Percentiles rank a stretch among this genome's conserved stretches.
Evolutionary conservation across 2,888 invertebrate genomes (phyloP).

Genomic region (Microchrysa polita): DNA sequence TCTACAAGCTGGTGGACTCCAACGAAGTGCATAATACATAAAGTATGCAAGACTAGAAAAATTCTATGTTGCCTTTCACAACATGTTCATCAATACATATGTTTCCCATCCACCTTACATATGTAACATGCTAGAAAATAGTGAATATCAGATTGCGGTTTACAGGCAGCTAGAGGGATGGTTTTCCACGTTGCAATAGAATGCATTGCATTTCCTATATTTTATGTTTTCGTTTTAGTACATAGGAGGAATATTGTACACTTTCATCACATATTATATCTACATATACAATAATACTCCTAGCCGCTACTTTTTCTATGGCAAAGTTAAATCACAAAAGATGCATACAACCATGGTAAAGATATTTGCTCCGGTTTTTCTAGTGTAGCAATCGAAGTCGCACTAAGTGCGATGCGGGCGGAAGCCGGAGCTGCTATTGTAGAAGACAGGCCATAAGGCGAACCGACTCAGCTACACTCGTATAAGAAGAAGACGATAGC

Average conservation of each 20-base stretch:
- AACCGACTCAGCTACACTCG: too few species aligned
- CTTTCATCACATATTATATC: background rate
- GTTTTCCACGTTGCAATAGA: background rate
- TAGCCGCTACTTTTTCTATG: background rate
- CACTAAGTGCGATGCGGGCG: background rate
- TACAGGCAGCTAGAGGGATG: too few species aligned
- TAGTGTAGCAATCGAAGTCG: background rate
- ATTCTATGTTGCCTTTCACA: too few species aligned
- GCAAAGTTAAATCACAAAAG: constrained; percentile 1
- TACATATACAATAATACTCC: too few species aligned
- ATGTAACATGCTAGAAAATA: background rate
- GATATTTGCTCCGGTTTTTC: constrained; percentile 3
- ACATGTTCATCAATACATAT: too few species aligned
- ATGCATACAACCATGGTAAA: constrained; percentile 1
- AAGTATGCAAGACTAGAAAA: background rate
- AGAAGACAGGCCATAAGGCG: background rate
- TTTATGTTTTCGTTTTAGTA: background rate
- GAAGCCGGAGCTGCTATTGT: background rate
- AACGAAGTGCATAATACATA: constrained; percentile 2
- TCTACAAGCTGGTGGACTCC: background rate
- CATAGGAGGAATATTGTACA: too few species aligned
- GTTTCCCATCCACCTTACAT: background rate
- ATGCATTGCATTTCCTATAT: background rate
- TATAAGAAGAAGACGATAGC: background rate
- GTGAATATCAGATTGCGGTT: background rate